These are phyloP conservation scores for Poicephalus meyeri DNA, from an alignment of 2,113 vertebrate species.

Conservation along the genomic window DNA sequence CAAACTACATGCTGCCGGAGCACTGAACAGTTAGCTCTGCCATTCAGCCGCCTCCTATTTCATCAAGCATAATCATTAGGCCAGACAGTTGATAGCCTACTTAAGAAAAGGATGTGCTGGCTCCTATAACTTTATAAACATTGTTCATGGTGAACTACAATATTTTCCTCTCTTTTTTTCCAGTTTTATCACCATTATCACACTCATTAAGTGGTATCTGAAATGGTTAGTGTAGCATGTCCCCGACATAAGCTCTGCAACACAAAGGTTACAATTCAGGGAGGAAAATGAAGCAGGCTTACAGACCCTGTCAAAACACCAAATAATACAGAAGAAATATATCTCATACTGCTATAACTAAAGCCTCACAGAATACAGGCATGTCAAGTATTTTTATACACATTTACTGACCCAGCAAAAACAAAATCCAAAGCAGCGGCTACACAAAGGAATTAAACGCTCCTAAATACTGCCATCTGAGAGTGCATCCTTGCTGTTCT, in stretches of 20 bases:
- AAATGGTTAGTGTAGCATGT: neutral
- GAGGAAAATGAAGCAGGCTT: neutral
- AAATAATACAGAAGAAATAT: neutral
- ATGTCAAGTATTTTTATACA: neutral
- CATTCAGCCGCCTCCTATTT: neutral
- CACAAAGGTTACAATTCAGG: neutral
- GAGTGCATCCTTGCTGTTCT: too few species aligned
- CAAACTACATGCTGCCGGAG: neutral
- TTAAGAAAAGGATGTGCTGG: neutral
- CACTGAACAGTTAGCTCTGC: neutral
- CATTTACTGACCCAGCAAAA: neutral
- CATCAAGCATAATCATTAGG: neutral
- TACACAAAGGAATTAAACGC: neutral
- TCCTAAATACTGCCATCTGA: too few species aligned
- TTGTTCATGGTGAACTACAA: neutral
- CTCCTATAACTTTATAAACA: neutral
- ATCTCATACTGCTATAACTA: neutral
- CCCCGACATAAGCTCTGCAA: neutral
- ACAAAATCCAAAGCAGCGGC: neutral
- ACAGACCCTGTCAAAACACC: neutral
- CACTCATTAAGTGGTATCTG: rapidly evolving
- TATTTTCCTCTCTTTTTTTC: neutral
- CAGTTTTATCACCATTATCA: neutral
- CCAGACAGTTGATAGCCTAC: neutral
- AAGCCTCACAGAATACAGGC: neutral